A percentile compares a stretch with the other conserved stretches of the same genome.
phyloP scores from a whole-genome alignment of 1,140 invertebrate genomes.

The Musca vetustissima region DNA sequence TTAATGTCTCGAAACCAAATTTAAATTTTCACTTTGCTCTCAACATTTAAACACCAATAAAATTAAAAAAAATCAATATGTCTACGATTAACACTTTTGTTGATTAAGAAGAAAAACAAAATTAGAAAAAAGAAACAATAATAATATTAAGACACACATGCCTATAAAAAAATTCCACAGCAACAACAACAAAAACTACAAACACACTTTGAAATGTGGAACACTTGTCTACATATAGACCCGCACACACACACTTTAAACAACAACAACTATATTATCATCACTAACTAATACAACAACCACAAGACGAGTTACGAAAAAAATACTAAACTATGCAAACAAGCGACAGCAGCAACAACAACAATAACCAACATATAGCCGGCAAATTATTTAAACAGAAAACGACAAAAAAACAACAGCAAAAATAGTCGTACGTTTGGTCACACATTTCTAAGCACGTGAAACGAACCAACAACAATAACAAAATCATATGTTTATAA shows the following conservation, averaged over 20 bases:
- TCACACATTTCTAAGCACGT: too few relatives aligned
- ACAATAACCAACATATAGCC: slow-evolving; percentile 2
- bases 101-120: not conserved
- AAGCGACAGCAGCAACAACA: too few relatives aligned
- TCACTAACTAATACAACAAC: too few relatives aligned
- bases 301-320: too few relatives aligned
- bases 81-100: slow-evolving; percentile 16
- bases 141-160: not conserved
- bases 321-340: too few relatives aligned
- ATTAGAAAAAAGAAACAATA: not conserved
- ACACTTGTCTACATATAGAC: slow-evolving; percentile 17
- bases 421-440: too few relatives aligned
- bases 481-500: too few relatives aligned
- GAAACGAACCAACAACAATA: too few relatives aligned
- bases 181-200: not conserved
- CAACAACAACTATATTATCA: not conserved
- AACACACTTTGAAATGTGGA: slow-evolving; percentile 2
- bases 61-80: slow-evolving; percentile 20
- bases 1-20: not conserved
- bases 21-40: not conserved
- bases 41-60: slow-evolving; percentile 5
- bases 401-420: too few relatives aligned
- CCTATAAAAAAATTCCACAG: not conserved
- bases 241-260: not conserved
- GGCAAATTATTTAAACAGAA: slow-evolving; percentile 10